Base-by-base conservation (phyloP, 2,113 vertebrate genomes). In the Gorilla gorilla region DNA sequence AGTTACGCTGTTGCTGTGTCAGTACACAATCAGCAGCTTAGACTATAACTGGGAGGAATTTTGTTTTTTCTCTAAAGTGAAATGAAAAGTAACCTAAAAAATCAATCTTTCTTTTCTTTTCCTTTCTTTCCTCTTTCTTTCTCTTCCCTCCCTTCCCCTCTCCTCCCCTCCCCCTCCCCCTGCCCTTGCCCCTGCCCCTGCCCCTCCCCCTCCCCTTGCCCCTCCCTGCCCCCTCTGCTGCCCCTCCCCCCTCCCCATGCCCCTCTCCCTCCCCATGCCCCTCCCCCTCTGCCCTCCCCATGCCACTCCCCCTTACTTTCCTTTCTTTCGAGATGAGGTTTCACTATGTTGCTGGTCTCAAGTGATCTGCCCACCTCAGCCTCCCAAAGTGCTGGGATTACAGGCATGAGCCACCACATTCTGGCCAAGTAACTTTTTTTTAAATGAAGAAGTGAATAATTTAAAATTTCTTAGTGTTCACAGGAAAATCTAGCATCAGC, bases 161-260 rank as follows among this genome's bases (percentile, higher is more conserved):
- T 5, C 50, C 50, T 14, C 1, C 13, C 50, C 14, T 0, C 48
- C 11, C 14, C 4, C 50, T 16, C 3, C 3, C 48, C 12, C 3
- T 40, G 40, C 48, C 48, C 3, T 0, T 2, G 0, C 3, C 0
- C 48, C 12, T 12, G 0, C 48, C 48, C 12, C 4, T 1, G 0
- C 14, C 14, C 1, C 50, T 45, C 6, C 14, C 0, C 14, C 50
- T 16, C 1, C 0, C 13, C 3, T 8, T 40, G 40, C 0, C 3
- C 50, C 13, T 0, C 48, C 48, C 13, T 1, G 40, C 40, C 13
- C 3, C 14, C 0, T 14, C 3, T 13, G 0, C 13, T 3, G 4
- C 0, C 4, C 14, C 14, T 1, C 50, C 13, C 14, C 45, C 45
- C 45, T 45, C 8, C 45, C 0, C 45, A n/a, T 8, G 6, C 45